Base-by-base conservation (phyloP, 2,888 invertebrate genomes). In the Ochropleura leucogaster region DNA sequence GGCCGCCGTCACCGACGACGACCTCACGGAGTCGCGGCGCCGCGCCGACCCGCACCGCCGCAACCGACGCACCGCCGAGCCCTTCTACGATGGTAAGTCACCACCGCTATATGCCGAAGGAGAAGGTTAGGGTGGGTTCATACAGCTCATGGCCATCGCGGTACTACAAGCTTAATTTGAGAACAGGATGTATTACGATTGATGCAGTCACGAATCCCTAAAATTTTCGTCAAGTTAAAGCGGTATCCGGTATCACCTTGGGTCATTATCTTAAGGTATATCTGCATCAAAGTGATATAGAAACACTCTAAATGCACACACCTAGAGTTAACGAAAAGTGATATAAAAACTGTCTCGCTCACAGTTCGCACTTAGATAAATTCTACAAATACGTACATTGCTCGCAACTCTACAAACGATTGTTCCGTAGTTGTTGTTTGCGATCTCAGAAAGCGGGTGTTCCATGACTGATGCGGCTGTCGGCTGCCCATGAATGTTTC, bases 1-100 rank as follows among this genome's bases (percentile, higher is more conserved):
- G 83, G 92, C 93, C 76, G 87, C 90, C 57, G 93, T 89, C 81
- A 93, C 94, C 14, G 95, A 95, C 89, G 95, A 95, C 79, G 95
- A 94, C 80, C 85, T 84, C 80, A 80, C 51, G 72, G 91, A 76
- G 72, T 80, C 85, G 81, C 89, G 88, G 70, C 90, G 87, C 60
- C 90, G 91, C 69, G 85, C 70, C 51, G 76, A 76, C 18, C 72
- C 72, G 80, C 81, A 91, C 64, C 89, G 91, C 14, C 89, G 89
- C 77, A 63, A 77, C 72, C 72, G 85, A 75, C 74, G 80, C 74
- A 86, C 87, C 47, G 82, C 83, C 6, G 93, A 93, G 74, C 89
- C 92, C 18, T 93, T 94, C 88, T 94, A 95, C 68, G 92, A 92
- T 57, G 92, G 93, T 93, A 42, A 89, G 89, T 75, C 16, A 20